These are phyloP conservation scores for Rotaria macrura DNA, from an alignment of 2,888 invertebrate species.

Conservation along the genomic window DNA sequence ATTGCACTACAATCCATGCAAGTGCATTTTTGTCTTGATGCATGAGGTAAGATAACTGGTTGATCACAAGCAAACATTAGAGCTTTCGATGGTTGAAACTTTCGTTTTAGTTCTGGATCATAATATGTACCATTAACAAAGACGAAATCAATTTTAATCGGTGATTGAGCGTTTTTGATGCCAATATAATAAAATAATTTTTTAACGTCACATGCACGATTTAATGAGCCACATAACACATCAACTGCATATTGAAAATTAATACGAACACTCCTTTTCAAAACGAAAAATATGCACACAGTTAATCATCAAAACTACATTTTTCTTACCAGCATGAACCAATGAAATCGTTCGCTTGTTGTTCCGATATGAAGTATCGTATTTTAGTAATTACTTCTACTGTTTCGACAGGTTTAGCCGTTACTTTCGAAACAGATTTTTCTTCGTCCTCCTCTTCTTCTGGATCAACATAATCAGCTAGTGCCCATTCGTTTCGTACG, in stretches of 20 bases:
- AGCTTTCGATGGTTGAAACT: background rate
- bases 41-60: slow-evolving; percentile 14
- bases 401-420: background rate
- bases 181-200: slow-evolving; percentile 27
- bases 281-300: no score
- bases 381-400: background rate
- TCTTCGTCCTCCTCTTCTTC: background rate
- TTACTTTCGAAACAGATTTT: background rate
- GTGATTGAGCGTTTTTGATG: slow-evolving; percentile 24
- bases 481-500: background rate
- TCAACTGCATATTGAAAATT: slow-evolving; percentile 32
- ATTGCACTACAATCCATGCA: slow-evolving; percentile 23
- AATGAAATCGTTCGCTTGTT: slow-evolving; percentile 27
- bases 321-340: slow-evolving; percentile 22
- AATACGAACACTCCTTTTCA: slow-evolving; percentile 13
- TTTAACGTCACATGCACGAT: slow-evolving; percentile 18
- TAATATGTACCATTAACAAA: slow-evolving; percentile 23
- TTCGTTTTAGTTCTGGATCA: background rate
- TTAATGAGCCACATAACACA: slow-evolving; percentile 27
- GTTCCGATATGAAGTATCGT: slow-evolving; percentile 25
- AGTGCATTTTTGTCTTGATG: slow-evolving; percentile 21
- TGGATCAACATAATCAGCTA: slow-evolving; percentile 9
- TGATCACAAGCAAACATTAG: slow-evolving; percentile 30
- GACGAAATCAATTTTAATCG: slow-evolving; percentile 27
- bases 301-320: no score